Conservation (phyloP, 2,888 invertebrate species). For the Ephialtes manifestator region DNA sequence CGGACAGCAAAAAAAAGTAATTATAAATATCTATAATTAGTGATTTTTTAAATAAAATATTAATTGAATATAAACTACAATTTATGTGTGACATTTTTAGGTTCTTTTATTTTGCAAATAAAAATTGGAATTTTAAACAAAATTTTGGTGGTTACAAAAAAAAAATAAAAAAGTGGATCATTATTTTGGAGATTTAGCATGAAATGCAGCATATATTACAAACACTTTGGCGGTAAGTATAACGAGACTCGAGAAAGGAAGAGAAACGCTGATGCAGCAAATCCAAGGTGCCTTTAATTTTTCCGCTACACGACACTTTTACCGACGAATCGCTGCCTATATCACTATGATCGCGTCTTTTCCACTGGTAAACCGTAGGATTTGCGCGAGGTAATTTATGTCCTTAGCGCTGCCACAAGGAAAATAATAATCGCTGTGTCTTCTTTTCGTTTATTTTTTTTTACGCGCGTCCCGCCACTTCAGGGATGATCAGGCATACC, state of each 20-base stretch:
- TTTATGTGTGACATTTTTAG: too few species aligned
- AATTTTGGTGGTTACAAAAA: too few species aligned
- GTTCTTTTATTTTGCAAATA: too few species aligned
- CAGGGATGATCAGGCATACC: conserved; percentile 44
- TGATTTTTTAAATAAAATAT: too few species aligned
- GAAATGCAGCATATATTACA: conserved; percentile 1
- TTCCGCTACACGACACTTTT: conserved; percentile 69
- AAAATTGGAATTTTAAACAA: too few species aligned
- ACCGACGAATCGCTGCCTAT: conserved; percentile 72
- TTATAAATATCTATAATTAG: too few species aligned
- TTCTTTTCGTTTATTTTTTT: conserved; percentile 26
- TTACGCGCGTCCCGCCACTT: conserved; percentile 4
- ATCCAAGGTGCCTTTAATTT: conserved; percentile 71
- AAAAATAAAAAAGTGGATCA: too few species aligned
- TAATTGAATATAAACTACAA: too few species aligned
- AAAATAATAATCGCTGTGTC: conserved; percentile 65
- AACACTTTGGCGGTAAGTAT: conserved; percentile 28
- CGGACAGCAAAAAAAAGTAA: too few species aligned
- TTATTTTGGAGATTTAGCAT: background rate
- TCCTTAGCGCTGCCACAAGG: conserved; percentile 43
- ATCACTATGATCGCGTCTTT: conserved; percentile 57
- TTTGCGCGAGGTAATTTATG: conserved; percentile 72
- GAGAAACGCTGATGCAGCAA: conserved; percentile 39
- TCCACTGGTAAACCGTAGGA: conserved; percentile 69
- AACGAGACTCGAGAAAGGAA: conserved; percentile 40